Evolutionary conservation across 2,888 invertebrate genomes (phyloP).

Genomic region (Pterostichus niger): DNA sequence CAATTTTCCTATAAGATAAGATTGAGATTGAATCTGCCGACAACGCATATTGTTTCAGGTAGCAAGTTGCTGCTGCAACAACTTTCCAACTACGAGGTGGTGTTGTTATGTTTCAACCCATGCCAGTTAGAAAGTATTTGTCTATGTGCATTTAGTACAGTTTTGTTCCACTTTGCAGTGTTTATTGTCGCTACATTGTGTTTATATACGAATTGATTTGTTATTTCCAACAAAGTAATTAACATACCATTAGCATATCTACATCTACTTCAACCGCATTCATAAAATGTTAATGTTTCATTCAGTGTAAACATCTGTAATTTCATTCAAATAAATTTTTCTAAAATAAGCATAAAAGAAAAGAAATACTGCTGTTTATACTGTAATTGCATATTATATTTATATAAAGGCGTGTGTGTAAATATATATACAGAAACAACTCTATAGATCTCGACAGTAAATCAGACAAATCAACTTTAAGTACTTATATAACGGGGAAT

Average conservation of each 20-base stretch:
- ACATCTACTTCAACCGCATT: slow-evolving; percentile 10
- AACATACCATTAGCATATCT: slow-evolving; percentile 27
- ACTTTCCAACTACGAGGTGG: too few species aligned
- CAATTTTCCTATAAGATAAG: too few species aligned
- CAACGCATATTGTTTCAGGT: too few species aligned
- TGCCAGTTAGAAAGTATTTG: too few species aligned
- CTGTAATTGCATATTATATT: neutral
- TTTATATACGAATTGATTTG: slow-evolving; percentile 9
- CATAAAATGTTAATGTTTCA: neutral
- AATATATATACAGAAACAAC: too few species aligned
- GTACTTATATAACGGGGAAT: too few species aligned
- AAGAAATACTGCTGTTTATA: neutral
- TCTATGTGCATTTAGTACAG: neutral
- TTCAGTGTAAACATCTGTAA: neutral
- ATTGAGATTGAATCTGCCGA: neutral
- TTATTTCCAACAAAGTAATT: slow-evolving; percentile 32
- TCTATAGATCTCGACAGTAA: too few species aligned
- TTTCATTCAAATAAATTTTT: neutral
- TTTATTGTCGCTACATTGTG: neutral
- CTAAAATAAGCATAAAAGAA: neutral
- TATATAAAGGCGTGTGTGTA: too few species aligned
- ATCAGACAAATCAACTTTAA: too few species aligned
- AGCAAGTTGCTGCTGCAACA: too few species aligned
- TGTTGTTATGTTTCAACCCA: too few species aligned
- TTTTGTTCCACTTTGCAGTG: neutral